These are phyloP conservation scores for Acrossocheilus wenchowensis DNA, from an alignment of 2,797 vertebrate genomes.

Conservation along the genomic window DNA sequence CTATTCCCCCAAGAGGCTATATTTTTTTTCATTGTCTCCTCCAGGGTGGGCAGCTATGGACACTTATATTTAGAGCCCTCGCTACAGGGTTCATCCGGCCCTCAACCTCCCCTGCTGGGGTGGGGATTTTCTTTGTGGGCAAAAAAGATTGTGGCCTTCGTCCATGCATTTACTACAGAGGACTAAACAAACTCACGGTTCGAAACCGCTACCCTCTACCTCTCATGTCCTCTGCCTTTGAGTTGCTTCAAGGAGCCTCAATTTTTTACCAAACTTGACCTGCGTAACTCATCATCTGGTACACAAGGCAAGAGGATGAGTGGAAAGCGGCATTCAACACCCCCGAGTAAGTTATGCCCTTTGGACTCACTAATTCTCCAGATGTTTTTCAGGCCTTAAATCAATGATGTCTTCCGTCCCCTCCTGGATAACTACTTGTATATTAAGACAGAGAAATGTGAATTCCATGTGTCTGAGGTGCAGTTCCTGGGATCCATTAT, in stretches of 20 bases:
- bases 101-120: background rate
- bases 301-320: background rate
- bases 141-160: background rate
- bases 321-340: constrained; percentile 5
- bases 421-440: background rate
- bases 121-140: background rate
- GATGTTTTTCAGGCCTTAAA: background rate
- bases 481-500: background rate
- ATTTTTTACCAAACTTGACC: background rate
- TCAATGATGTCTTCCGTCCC: too few relatives aligned
- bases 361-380: background rate
- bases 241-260: background rate
- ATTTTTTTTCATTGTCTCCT: background rate
- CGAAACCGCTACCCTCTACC: background rate
- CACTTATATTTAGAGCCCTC: background rate
- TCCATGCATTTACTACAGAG: background rate
- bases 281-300: background rate
- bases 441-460: background rate
- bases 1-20: background rate
- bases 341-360: background rate
- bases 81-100: background rate
- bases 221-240: constrained; percentile 6
- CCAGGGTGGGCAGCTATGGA: background rate
- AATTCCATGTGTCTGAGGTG: background rate
- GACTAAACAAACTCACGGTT: background rate